phyloP scores from a whole-genome alignment of 2,797 vertebrate genomes.

The Sandelia bainsii region DNA sequence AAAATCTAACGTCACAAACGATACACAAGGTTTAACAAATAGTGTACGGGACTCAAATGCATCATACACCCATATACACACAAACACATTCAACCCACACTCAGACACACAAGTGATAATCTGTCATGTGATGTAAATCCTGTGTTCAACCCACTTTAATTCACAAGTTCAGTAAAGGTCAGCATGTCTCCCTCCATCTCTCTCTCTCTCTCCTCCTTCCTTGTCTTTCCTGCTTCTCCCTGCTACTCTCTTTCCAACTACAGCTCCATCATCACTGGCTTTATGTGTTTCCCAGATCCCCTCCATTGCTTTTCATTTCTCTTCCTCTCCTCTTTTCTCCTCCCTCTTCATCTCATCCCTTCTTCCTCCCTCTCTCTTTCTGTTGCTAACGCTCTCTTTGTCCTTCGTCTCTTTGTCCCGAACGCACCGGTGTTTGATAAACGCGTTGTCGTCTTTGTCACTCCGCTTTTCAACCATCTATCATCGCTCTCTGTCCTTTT shows the following conservation, averaged over 20 bases:
- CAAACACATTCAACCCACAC: slow-evolving; percentile 9
- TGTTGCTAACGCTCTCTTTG: slow-evolving; percentile 53
- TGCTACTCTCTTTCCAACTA: slow-evolving; percentile 20
- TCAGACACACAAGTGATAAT: slow-evolving; percentile 38
- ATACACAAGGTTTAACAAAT: background rate
- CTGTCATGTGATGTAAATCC: slow-evolving; percentile 66
- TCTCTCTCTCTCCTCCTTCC: background rate
- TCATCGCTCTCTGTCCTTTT: slow-evolving; percentile 49
- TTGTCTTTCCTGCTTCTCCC: slow-evolving; percentile 6
- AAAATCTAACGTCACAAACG: background rate
- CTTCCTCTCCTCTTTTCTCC: slow-evolving; percentile 4
- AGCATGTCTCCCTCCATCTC: slow-evolving; percentile 20
- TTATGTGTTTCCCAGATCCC: slow-evolving; percentile 3
- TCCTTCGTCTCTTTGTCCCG: slow-evolving; percentile 51
- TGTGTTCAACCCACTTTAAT: slow-evolving; percentile 69
- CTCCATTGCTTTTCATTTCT: slow-evolving; percentile 31
- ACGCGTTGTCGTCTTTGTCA: slow-evolving; percentile 60
- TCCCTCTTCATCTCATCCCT: background rate
- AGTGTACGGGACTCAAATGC: slow-evolving; percentile 19
- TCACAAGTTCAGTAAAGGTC: slow-evolving; percentile 73
- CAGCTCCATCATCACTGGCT: slow-evolving; percentile 32
- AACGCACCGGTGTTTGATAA: slow-evolving; percentile 59
- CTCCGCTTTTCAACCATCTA: slow-evolving; percentile 35
- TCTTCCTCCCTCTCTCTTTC: slow-evolving; percentile 24
- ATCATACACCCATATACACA: slow-evolving; percentile 7